These are phyloP conservation scores for Parnassius mnemosyne DNA, from an alignment of 2,888 invertebrate species.

Conservation along the genomic window DNA sequence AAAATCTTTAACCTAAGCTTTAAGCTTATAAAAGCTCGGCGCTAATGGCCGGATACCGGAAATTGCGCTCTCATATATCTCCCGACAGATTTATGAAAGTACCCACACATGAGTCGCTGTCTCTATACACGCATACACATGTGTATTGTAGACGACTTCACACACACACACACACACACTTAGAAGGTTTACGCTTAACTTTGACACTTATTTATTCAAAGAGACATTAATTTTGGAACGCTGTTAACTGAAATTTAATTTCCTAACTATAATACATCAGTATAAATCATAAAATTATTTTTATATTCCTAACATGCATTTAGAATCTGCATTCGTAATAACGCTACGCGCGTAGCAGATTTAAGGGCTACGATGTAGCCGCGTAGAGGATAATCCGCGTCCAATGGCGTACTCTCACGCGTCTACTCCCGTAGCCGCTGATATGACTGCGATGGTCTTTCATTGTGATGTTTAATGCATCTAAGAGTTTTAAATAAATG, in stretches of 20 bases:
- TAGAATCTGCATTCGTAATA: constrained; percentile 36
- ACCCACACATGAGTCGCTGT: constrained; percentile 81
- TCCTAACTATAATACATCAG: too few relatives aligned
- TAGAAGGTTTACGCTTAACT: constrained; percentile 54
- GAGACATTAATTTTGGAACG: constrained; percentile 67
- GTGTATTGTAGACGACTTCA: constrained; percentile 33
- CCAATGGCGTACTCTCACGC: constrained; percentile 73
- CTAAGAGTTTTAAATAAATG: constrained; percentile 39
- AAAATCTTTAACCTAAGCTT: constrained; percentile 82
- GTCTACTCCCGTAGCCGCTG: constrained; percentile 46
- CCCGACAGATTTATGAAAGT: constrained; percentile 94
- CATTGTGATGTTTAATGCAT: constrained; percentile 72
- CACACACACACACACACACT: constrained; percentile 44
- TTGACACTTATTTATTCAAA: constrained; percentile 77
- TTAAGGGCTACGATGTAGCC: constrained; percentile 64
- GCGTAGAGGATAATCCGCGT: constrained; percentile 70
- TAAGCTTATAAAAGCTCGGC: constrained; percentile 84
- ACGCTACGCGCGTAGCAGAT: constrained; percentile 61
- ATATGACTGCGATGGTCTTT: constrained; percentile 68
- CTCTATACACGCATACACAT: constrained; percentile 60
- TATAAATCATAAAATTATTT: too few relatives aligned
- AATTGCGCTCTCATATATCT: constrained; percentile 95
- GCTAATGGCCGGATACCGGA: constrained; percentile 94
- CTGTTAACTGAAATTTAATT: constrained; percentile 14
- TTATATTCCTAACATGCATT: constrained; percentile 1